Base-by-base conservation (phyloP, 2,113 vertebrate species). In the Oxyura jamaicensis region DNA sequence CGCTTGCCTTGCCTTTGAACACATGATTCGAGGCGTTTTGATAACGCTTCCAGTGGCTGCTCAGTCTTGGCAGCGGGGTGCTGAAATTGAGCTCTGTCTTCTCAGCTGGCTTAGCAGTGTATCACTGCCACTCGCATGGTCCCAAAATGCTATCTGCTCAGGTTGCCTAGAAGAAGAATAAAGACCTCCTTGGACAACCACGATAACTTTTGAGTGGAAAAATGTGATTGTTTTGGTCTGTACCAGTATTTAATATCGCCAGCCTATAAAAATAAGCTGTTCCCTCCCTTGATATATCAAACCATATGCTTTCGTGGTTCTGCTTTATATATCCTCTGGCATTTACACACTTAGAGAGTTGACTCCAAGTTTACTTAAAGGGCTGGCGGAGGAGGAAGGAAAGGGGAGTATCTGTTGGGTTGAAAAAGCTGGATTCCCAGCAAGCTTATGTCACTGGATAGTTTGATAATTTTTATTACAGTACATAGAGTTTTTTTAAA, bases 111-210 rank as follows among this genome's bases (percentile, higher is more conserved):
- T 68, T 36, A 59, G 63, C 26, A 19, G 19, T 39, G 8, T n/a
- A 14, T 53, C 3, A 1, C 58, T 81, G 76, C 44, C 13, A 36
- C 42, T 76, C 1, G 0, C 33, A 16, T 17, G 5, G 7, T n/a
- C 42, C 23, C 3, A 3, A 60, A 60, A 71, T 23, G 31, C 60
- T 63, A 17, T 29, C 44, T 85, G 63, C 63, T 42, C 48, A 52
- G 31, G 12, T 33, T 72, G 75, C 58, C 65, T 77, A 29, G 41
- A 62, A 58, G 63, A 81, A 66, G 39, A 42, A 39, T 36, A 56
- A 55, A 88, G 21, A 62, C 26, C 31, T 66, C 22, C 19, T 71
- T 50, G 39, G 58, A 29, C 0, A 5, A 31, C 6, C 4, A 31
- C 5, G 21, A 9, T 84, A 48, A 55, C 21, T 78, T 39, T 8